These are phyloP conservation scores for Rostratula benghalensis DNA, from an alignment of 2,113 vertebrate genomes.

Conservation along the genomic window DNA sequence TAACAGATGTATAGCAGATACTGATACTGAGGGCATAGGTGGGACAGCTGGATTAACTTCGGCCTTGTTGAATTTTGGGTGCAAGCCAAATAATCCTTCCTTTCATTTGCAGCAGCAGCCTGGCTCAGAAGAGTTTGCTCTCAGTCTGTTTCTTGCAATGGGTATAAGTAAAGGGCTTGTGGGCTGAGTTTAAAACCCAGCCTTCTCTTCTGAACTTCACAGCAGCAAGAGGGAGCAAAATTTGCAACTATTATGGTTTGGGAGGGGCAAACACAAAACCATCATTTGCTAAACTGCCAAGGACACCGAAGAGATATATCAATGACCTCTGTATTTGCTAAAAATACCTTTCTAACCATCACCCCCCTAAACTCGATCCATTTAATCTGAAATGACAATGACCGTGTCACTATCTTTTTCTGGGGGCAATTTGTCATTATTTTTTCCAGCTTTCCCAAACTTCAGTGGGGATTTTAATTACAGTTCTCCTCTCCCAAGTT, in stretches of 20 bases:
- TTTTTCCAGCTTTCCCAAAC: not conserved
- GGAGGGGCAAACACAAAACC: not conserved
- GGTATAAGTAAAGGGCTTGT: fast-evolving
- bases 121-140: not conserved
- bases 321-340: not conserved
- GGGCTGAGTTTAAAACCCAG: not conserved
- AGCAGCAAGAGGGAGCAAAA: not conserved
- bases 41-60: slow-evolving; percentile 13
- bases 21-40: not conserved
- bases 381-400: not conserved
- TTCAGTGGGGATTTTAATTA: not conserved
- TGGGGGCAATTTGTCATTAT: not conserved
- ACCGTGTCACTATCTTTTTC: fast-evolving
- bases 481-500: not conserved
- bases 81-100: not conserved
- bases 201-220: not conserved
- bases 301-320: not conserved
- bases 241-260: not conserved
- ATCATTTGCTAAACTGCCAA: not conserved
- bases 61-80: slow-evolving; percentile 10
- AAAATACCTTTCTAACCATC: not conserved
- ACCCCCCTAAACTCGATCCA: not conserved
- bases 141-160: not conserved
- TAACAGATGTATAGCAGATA: not conserved
- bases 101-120: not conserved